Conservation (phyloP, 2,113 vertebrate genomes). For the Mormyrus lacerda region DNA sequence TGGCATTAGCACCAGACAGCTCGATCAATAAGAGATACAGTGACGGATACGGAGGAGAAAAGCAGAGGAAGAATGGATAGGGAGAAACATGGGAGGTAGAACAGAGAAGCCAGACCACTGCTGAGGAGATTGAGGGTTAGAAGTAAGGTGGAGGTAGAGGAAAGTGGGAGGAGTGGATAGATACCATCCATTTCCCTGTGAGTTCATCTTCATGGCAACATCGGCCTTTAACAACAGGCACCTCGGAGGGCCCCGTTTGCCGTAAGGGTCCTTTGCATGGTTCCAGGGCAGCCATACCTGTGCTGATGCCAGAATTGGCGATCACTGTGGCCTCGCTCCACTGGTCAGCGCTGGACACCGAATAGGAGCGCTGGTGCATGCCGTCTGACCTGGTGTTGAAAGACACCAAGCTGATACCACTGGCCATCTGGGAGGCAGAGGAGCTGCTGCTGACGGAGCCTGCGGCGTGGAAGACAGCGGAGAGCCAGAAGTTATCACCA, state of each 20-base stretch:
- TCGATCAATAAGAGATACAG: slow-evolving; percentile 71
- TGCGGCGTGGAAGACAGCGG: slow-evolving; percentile 33
- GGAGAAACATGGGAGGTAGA: neutral
- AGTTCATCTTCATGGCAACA: neutral
- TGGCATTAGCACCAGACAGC: slow-evolving; percentile 65
- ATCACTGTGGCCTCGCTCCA: slow-evolving; percentile 93
- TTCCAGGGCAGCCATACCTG: slow-evolving; percentile 66
- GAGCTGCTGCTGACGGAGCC: slow-evolving; percentile 80
- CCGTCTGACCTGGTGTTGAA: slow-evolving; percentile 85
- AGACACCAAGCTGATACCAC: slow-evolving; percentile 82
- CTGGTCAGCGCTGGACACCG: slow-evolving; percentile 95
- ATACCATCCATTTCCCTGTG: neutral
- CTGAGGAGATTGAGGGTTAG: neutral
- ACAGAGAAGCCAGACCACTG: neutral
- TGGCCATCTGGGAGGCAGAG: slow-evolving; percentile 84
- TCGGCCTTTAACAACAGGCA: neutral
- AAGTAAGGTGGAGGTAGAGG: neutral
- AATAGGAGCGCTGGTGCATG: slow-evolving; percentile 93
- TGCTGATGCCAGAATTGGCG: slow-evolving; percentile 93
- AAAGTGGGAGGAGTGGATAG: neutral
- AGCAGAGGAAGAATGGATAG: slow-evolving; percentile 51
- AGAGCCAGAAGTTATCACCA: neutral
- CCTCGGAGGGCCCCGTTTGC: neutral
- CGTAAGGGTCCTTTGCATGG: neutral
- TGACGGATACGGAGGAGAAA: slow-evolving; percentile 51